Percentiles rank a stretch among this genome's conserved stretches.
Conservation (phyloP, 2,888 invertebrate species). For the Pheosia gnoma region DNA sequence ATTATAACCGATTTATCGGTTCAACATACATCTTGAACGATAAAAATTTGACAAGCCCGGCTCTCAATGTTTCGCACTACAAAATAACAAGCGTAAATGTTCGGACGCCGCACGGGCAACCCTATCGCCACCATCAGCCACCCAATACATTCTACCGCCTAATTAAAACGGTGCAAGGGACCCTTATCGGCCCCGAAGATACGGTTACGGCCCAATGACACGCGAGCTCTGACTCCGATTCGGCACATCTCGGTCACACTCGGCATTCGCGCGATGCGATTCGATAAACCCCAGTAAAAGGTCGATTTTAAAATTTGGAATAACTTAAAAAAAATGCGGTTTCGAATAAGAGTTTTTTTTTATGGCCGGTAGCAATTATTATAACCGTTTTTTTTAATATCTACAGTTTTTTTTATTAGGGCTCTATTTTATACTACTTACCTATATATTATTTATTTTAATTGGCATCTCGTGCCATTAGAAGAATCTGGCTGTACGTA, state of each 20-base stretch:
- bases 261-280: slow-evolving; percentile 32
- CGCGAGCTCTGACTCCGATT: slow-evolving; percentile 66
- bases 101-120: slow-evolving; percentile 43
- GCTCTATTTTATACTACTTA: too few relatives aligned
- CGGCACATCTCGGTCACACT: slow-evolving; percentile 35
- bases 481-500: too few relatives aligned
- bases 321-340: slow-evolving; percentile 8
- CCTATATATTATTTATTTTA: too few relatives aligned
- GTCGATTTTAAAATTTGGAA: slow-evolving; percentile 38
- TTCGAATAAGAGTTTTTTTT: neutral
- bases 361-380: neutral
- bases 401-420: neutral
- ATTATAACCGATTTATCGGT: neutral
- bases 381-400: neutral
- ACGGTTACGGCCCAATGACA: slow-evolving; percentile 74
- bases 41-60: neutral
- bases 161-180: slow-evolving; percentile 81
- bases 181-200: slow-evolving; percentile 76
- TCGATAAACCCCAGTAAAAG: slow-evolving; percentile 41
- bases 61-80: neutral
- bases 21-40: neutral
- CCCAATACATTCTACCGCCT: slow-evolving; percentile 73
- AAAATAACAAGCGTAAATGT: slow-evolving; percentile 28
- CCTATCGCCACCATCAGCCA: slow-evolving; percentile 58
- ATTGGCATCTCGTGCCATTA: too few relatives aligned